Percentiles rank a stretch among this genome's conserved stretches.
Conservation (phyloP, 2,888 invertebrate species). For the Congeria kusceri region DNA sequence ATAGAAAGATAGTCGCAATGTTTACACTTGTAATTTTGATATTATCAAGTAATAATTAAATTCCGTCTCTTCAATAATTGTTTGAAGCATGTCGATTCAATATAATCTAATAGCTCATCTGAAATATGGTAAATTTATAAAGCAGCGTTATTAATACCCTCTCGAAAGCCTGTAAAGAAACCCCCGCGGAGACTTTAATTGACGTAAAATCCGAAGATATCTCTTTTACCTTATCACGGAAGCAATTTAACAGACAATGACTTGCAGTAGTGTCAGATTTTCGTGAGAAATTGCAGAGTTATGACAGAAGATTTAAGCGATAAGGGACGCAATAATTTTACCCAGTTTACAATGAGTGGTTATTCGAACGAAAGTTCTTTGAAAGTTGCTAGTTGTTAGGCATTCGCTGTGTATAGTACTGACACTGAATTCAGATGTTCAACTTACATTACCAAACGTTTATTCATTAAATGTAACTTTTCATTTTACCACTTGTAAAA, state of each 20-base stretch:
- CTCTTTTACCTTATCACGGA: conserved; percentile 25
- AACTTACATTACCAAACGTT: no score
- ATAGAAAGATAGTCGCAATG: conserved; percentile 53
- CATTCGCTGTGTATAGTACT: no score
- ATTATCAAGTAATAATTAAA: conserved; percentile 62
- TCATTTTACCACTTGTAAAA: no score
- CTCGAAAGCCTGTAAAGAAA: conserved; percentile 18
- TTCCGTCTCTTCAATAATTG: conserved; percentile 54
- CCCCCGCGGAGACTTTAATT: conserved; percentile 33
- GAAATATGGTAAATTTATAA: conserved; percentile 55
- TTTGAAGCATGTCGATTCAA: conserved; percentile 52
- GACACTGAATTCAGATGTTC: no score
- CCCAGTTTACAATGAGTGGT: no score
- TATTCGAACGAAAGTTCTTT: no score
- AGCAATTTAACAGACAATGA: conserved; percentile 17
- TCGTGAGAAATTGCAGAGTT: neutral
- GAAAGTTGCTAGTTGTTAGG: no score
- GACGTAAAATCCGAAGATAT: conserved; percentile 38
- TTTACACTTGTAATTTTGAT: conserved; percentile 66
- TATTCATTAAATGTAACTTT: no score
- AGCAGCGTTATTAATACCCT: conserved; percentile 55
- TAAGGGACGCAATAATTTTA: no score
- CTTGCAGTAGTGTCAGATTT: neutral
- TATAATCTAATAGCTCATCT: conserved; percentile 61
- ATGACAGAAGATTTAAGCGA: neutral